These are phyloP conservation scores for Actinostola sp. DNA, from an alignment of 92 coral and sea anemone species.

Conservation along the genomic window DNA sequence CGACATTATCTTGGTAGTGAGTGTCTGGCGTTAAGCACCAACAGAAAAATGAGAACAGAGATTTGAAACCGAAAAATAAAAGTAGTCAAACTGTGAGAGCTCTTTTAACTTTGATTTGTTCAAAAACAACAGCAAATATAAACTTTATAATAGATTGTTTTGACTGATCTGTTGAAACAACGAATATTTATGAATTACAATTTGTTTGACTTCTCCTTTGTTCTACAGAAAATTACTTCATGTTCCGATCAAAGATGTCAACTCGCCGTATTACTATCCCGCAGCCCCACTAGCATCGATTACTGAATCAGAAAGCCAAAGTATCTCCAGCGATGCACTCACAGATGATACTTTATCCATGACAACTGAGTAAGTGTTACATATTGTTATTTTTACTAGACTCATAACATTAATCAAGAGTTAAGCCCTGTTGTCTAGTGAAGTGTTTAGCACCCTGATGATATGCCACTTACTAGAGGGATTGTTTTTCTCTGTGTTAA, in stretches of 20 bases:
- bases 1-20: neutral
- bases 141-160: neutral
- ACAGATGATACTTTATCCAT: conserved; percentile 91
- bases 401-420: neutral
- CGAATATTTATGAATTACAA: neutral
- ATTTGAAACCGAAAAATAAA: neutral
- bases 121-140: neutral
- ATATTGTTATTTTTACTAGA: neutral
- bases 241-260: conserved; percentile 63
- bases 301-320: conserved; percentile 91
- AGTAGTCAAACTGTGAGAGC: neutral
- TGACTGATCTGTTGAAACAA: neutral
- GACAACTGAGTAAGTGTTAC: conserved; percentile 60
- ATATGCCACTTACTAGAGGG: too few relatives aligned
- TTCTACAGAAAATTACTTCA: conserved; percentile 69
- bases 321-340: conserved; percentile 93
- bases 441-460: too few relatives aligned
- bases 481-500: too few relatives aligned
- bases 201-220: neutral
- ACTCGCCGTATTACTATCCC: conserved; percentile 73
- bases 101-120: neutral
- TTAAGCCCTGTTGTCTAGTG: neutral
- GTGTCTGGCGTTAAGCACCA: neutral
- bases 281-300: conserved; percentile 84
- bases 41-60: neutral